Base-by-base conservation (phyloP, 1,140 invertebrate genomes). In the Anastrepha obliqua region DNA sequence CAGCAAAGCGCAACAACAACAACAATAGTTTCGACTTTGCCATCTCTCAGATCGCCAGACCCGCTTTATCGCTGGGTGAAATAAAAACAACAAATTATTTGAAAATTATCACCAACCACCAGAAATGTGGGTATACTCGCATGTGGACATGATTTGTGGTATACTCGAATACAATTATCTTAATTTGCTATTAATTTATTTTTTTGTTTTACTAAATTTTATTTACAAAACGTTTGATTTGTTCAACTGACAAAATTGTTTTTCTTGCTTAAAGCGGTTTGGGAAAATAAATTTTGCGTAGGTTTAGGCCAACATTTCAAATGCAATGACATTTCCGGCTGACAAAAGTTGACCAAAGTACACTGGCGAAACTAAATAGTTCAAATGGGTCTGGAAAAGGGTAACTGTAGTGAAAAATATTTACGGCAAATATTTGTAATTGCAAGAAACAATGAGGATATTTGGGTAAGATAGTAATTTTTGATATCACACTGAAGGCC, bases 81-180 rank as follows among this genome's bases (percentile, higher is more conserved):
- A 74, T 39, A 74, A 47, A 11, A 74, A 47, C 13, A 44, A 74
- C 15, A 70, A 70, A 70, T 47, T 70, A 65, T 20, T 39, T 67
- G 4, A 74, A 74, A 74, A 15, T 4, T 64, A 20, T 64, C 62
- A 13, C 62, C 62, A 64, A 64, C 20, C n/a, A 7, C n/a, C n/a
- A 20, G 62, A 64, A 11, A 29, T 20, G 62, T 64, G 62, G 0
- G n/a, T 20, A 8, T 29, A 20, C 4, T n/a, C 29, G 2, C n/a
- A 64, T 64, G 17, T 20, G 20, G 20, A 64, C 62, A 20, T 13
- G 15, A 29, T 29, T 29, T 62, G 15, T 62, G 4, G 13, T 11
- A n/a, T 62, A 17, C 15, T 62, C 15, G 11, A 15, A 62, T 62
- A 2, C 39, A 74, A 74, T 74, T 74, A 74, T 74, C 67, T n/a